Conservation (phyloP, 2,888 invertebrate species). For the Eupithecia subumbrata region DNA sequence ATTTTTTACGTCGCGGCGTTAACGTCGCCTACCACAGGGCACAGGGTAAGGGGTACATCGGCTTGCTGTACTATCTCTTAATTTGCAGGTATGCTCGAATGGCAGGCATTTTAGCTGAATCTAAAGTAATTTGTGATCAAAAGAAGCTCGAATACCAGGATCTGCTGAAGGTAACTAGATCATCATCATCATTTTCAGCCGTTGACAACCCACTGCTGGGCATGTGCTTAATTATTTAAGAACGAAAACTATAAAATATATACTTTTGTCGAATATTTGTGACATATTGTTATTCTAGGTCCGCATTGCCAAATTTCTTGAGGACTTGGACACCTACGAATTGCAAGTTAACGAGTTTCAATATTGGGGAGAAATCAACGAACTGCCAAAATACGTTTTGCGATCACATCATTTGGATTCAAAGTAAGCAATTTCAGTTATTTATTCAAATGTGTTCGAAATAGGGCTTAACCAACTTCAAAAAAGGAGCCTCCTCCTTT, state of each 20-base stretch:
- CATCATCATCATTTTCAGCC: not conserved
- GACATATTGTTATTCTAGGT: slow-evolving; percentile 52
- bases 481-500: too few relatives aligned
- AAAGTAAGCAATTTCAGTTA: slow-evolving; percentile 69
- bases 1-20: too few relatives aligned
- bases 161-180: slow-evolving; percentile 83
- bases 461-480: not conserved
- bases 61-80: not conserved
- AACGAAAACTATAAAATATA: not conserved
- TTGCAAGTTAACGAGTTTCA: slow-evolving; percentile 93
- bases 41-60: not conserved
- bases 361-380: slow-evolving; percentile 93
- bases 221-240: not conserved
- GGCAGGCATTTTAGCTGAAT: slow-evolving; percentile 92
- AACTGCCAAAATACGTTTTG: slow-evolving; percentile 91
- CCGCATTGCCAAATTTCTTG: slow-evolving; percentile 91
- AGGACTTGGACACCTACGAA: slow-evolving; percentile 91
- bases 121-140: slow-evolving; percentile 89
- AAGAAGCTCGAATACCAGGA: slow-evolving; percentile 95
- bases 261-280: not conserved
- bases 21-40: too few relatives aligned
- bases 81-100: slow-evolving; percentile 88
- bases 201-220: not conserved
- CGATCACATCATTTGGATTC: slow-evolving; percentile 92
- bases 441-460: not conserved